Evolutionary conservation across 2,888 invertebrate species (phyloP).

Genomic region (Acrobasis repandana): DNA sequence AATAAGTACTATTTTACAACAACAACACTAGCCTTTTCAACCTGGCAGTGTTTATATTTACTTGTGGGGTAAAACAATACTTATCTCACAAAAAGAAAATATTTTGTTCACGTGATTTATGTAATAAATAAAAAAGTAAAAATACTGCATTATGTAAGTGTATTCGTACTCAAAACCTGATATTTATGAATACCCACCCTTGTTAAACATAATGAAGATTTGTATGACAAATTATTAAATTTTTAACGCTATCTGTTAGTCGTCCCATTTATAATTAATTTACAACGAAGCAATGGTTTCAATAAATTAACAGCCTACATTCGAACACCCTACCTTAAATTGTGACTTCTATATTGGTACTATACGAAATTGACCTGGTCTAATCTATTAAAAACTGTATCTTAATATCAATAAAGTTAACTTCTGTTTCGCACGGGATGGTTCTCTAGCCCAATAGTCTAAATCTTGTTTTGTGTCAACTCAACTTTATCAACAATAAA

Average conservation of each 20-base stretch:
- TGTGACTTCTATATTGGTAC: slow-evolving; percentile 52
- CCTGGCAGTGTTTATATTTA: slow-evolving; percentile 5
- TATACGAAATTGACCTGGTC: slow-evolving; percentile 57
- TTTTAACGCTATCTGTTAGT: slow-evolving; percentile 28
- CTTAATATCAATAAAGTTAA: slow-evolving; percentile 29
- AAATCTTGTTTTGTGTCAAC: background rate
- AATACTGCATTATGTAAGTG: slow-evolving; percentile 11
- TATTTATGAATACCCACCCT: slow-evolving; percentile 19
- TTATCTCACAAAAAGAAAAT: background rate
- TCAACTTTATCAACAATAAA: background rate
- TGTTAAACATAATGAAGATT: slow-evolving; percentile 12
- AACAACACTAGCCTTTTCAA: slow-evolving; percentile 1
- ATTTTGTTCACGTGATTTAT: background rate
- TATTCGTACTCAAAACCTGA: slow-evolving; percentile 2
- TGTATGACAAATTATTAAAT: slow-evolving; percentile 23
- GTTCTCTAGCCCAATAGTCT: slow-evolving; percentile 20
- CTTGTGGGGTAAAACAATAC: background rate
- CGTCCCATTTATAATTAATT: slow-evolving; percentile 31
- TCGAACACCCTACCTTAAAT: slow-evolving; percentile 49
- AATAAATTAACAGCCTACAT: slow-evolving; percentile 48
- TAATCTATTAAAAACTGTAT: slow-evolving; percentile 46
- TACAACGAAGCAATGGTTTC: slow-evolving; percentile 52
- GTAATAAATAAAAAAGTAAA: slow-evolving; percentile 13
- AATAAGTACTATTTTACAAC: slow-evolving; percentile 7
- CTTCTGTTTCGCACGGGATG: slow-evolving; percentile 18